Percentiles rank a stretch among this genome's conserved stretches.
Conservation (phyloP, 2,113 vertebrate species). For the Elaphurus davidianus region DNA sequence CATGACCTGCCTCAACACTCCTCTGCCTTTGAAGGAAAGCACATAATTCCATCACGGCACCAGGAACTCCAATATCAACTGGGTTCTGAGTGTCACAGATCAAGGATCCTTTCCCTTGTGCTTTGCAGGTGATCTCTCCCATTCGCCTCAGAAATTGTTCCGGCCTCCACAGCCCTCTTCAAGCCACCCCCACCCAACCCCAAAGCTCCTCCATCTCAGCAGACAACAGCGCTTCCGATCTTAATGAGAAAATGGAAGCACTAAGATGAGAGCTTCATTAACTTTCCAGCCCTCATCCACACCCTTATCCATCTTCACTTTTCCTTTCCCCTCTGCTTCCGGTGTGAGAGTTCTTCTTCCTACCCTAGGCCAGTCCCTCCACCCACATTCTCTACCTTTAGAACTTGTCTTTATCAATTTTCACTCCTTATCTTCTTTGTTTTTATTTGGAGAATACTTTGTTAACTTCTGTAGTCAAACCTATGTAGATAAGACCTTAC, state of each 20-base stretch:
- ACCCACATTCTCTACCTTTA: background rate
- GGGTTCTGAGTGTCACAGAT: no score
- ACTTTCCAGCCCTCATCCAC: background rate
- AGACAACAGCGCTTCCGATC: background rate
- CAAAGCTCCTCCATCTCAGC: background rate
- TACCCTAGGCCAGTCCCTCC: background rate
- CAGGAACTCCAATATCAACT: background rate
- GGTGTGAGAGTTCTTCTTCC: background rate
- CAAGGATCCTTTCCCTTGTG: background rate
- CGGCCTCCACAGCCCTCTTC: background rate
- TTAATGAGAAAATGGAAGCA: background rate
- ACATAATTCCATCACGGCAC: background rate
- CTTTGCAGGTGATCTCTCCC: background rate
- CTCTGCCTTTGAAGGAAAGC: background rate
- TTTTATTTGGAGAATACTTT: slow-evolving; percentile 94
- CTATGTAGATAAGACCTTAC: slow-evolving; percentile 99
- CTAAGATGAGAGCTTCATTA: background rate
- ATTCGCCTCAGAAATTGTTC: background rate
- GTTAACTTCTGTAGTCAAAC: slow-evolving; percentile 99
- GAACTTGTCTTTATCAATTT: background rate
- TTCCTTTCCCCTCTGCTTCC: background rate
- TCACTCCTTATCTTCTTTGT: background rate
- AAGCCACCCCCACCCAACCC: background rate
- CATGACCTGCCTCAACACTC: background rate
- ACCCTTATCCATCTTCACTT: background rate